Percentiles rank a stretch among this genome's conserved stretches.
Conservation (phyloP, 2,888 invertebrate genomes). For the Chrysolina haemoptera region DNA sequence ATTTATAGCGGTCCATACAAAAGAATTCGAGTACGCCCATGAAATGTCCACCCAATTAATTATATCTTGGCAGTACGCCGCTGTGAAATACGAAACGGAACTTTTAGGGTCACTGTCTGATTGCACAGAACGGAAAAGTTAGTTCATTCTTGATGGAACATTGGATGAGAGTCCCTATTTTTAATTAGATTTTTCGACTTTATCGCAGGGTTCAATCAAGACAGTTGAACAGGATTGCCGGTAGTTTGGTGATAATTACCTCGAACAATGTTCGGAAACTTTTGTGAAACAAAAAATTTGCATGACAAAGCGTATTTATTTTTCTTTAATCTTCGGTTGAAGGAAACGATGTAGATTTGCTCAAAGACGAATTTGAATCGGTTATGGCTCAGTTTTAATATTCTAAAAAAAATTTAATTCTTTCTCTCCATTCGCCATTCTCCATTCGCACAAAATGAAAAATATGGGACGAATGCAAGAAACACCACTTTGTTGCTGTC, state of each 20-base stretch:
- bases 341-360: not conserved
- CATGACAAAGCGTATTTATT: slow-evolving; percentile 12
- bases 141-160: slow-evolving; percentile 1
- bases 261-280: slow-evolving; percentile 12
- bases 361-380: slow-evolving; percentile 3
- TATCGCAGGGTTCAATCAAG: not conserved
- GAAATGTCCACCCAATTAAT: not conserved
- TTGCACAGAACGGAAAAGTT: slow-evolving; percentile 7
- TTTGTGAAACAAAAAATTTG: slow-evolving; percentile 3
- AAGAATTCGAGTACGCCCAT: not conserved
- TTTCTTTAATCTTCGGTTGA: slow-evolving; percentile 1
- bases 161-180: not conserved
- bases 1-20: no score
- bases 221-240: not conserved
- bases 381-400: not conserved
- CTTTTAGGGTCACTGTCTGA: slow-evolving; percentile 8
- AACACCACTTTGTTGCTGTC: no score
- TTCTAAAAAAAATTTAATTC: no score
- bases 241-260: slow-evolving; percentile 10
- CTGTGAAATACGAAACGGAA: not conserved
- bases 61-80: not conserved
- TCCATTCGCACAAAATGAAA: no score
- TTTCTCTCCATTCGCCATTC: no score
- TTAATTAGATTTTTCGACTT: slow-evolving; percentile 16
- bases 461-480: no score